Base-by-base conservation (phyloP, 1,140 invertebrate species). In the Drosophila jambulina region DNA sequence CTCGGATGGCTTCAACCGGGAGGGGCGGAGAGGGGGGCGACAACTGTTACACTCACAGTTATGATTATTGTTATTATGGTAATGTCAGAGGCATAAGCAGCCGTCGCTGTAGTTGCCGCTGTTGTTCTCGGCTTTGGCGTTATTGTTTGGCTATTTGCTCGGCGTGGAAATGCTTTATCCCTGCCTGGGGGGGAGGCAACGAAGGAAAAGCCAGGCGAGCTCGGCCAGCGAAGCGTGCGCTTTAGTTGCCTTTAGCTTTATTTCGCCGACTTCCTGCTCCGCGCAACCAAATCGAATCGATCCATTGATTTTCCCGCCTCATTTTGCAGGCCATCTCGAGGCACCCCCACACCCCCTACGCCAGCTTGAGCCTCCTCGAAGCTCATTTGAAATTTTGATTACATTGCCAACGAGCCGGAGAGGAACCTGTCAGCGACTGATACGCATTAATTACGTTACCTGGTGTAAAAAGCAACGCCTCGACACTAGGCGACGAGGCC, bases 51-150 rank as follows among this genome's bases (percentile, higher is more conserved):
- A 88, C 77, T 82, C 51, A 76, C 79, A 82, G 74, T 88, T 88
- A 88, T 88, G 80, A 84, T 88, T 88, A 88, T 88, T 82, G 78
- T 81, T 88, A 88, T 88, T 88, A 77, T 80, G 81, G 77, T 87
- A 78, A 87, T 86, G 82, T 68, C 76, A 87, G 80, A 79, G 64
- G 67, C 67, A 69, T 27, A 38, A 68, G 65, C 45, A 74, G 56
- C 38, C 19, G 23, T 65, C 63, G 65, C 53, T 75, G 80, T 43
- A 54, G 49, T 49, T 63, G 62, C 59, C 61, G 81, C 38, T 65
- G 49, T 56, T 67, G 48, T 57, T 57, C 32, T 65, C 56, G 58
- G 64, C 78, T 68, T 58, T 54, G 42, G 19, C 61, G 60, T 62
- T 83, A 77, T 84, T 83, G 81, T 78, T 77, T 77, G 72, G 67